phyloP scores from a whole-genome alignment of 2,113 vertebrate species.

The Hyperoodon ampullatus region DNA sequence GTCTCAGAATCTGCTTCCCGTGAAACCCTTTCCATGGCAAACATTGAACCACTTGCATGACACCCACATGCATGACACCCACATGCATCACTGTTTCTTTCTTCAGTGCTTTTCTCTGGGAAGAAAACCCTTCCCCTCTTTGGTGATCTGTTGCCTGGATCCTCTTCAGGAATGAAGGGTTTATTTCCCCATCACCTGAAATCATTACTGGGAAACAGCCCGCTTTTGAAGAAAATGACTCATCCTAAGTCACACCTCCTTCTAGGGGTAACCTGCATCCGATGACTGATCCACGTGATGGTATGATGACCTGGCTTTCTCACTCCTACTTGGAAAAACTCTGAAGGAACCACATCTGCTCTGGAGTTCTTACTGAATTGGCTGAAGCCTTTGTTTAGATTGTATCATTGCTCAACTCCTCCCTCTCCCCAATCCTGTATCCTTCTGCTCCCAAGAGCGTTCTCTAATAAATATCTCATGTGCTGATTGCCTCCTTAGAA shows the following conservation, averaged over 20 bases:
- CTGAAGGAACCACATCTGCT: background rate
- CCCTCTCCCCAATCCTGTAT: background rate
- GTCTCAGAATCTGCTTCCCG: background rate
- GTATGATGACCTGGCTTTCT: background rate
- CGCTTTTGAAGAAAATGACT: conserved; percentile 8
- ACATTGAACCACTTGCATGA: background rate
- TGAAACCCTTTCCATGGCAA: background rate
- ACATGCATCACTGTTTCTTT: background rate
- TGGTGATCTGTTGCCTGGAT: background rate
- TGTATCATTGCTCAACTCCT: background rate
- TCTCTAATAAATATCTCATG: background rate
- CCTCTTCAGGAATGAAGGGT: background rate
- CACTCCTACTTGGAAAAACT: background rate
- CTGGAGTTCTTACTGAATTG: background rate
- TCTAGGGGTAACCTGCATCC: background rate
- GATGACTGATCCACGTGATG: background rate
- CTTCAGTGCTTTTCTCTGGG: background rate
- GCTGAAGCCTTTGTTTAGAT: background rate
- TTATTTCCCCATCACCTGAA: background rate
- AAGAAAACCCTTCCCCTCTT: background rate
- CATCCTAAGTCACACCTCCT: background rate
- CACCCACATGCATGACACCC: background rate
- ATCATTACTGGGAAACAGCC: background rate
- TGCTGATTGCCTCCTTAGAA: background rate
- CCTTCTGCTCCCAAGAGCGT: background rate